phyloP scores from a whole-genome alignment of 2,113 vertebrate genomes.

The Brachirus orientalis region DNA sequence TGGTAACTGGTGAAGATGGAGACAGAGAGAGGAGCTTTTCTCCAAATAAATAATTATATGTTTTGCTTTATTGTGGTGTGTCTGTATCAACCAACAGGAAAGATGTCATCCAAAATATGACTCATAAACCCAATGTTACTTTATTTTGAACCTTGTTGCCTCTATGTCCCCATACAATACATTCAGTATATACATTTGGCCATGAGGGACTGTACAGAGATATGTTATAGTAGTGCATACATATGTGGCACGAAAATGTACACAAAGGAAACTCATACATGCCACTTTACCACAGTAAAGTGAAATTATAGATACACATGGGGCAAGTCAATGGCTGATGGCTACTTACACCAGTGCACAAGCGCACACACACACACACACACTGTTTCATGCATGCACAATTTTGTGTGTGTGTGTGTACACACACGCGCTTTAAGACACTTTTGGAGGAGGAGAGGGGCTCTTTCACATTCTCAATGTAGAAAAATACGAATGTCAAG shows the following conservation, averaged over 20 bases:
- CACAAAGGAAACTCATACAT: slow-evolving; percentile 69
- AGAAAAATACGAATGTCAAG: slow-evolving; percentile 47
- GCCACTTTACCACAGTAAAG: slow-evolving; percentile 64
- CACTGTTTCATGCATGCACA: slow-evolving; percentile 54
- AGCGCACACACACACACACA: slow-evolving; percentile 32
- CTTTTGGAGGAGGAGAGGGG: slow-evolving; percentile 67
- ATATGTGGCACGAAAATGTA: slow-evolving; percentile 72
- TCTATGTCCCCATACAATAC: slow-evolving; percentile 81
- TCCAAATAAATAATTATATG: slow-evolving; percentile 5
- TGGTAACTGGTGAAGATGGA: slow-evolving; percentile 55
- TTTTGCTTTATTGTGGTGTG: neutral
- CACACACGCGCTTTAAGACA: slow-evolving; percentile 80
- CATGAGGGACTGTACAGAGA: slow-evolving; percentile 80
- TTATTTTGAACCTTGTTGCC: slow-evolving; percentile 78
- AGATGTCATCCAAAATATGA: too few relatives aligned
- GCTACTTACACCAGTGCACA: slow-evolving; percentile 47
- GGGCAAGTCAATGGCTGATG: slow-evolving; percentile 69
- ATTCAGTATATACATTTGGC: slow-evolving; percentile 87
- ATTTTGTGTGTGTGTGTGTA: too few relatives aligned
- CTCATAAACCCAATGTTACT: slow-evolving; percentile 80
- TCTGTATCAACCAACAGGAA: slow-evolving; percentile 12
- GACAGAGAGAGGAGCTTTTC: slow-evolving; percentile 1
- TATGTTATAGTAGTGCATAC: slow-evolving; percentile 82
- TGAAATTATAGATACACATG: slow-evolving; percentile 51
- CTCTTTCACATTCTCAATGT: slow-evolving; percentile 49